phyloP scores from a whole-genome alignment of 2,888 invertebrate genomes.

The Cenopis cana region DNA sequence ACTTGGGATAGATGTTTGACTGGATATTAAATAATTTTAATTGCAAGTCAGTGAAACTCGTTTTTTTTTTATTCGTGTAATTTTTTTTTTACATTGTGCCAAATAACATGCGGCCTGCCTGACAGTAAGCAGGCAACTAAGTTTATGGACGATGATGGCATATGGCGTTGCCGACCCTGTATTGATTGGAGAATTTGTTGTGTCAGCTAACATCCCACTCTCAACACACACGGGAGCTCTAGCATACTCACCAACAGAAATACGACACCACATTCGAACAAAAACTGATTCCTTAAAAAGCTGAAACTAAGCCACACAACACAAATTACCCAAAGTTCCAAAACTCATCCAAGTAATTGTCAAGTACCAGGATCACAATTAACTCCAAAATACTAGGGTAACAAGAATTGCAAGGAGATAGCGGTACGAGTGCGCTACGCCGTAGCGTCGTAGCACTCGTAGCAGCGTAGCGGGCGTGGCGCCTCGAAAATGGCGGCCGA shows the following conservation, averaged over 20 bases:
- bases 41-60: conserved; percentile 51
- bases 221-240: too few relatives aligned
- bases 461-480: conserved; percentile 79
- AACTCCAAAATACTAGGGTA: conserved; percentile 53
- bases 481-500: conserved; percentile 81
- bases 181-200: too few relatives aligned
- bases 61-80: too few relatives aligned
- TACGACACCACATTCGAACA: too few relatives aligned
- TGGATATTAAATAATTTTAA: too few relatives aligned
- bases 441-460: conserved; percentile 62
- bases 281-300: background rate
- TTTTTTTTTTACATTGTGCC: too few relatives aligned
- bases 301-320: background rate
- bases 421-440: conserved; percentile 57
- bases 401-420: conserved; percentile 49
- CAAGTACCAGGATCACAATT: conserved; percentile 37
- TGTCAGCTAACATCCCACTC: too few relatives aligned
- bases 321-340: background rate
- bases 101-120: too few relatives aligned
- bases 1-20: conserved; percentile 49
- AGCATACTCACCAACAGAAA: too few relatives aligned
- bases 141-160: too few relatives aligned
- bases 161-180: too few relatives aligned
- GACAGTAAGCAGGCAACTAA: too few relatives aligned
- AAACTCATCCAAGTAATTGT: conserved; percentile 16